These are phyloP conservation scores for Phrynocephalus vlangalii DNA, from an alignment of 2,797 vertebrate species.

Conservation along the genomic window DNA sequence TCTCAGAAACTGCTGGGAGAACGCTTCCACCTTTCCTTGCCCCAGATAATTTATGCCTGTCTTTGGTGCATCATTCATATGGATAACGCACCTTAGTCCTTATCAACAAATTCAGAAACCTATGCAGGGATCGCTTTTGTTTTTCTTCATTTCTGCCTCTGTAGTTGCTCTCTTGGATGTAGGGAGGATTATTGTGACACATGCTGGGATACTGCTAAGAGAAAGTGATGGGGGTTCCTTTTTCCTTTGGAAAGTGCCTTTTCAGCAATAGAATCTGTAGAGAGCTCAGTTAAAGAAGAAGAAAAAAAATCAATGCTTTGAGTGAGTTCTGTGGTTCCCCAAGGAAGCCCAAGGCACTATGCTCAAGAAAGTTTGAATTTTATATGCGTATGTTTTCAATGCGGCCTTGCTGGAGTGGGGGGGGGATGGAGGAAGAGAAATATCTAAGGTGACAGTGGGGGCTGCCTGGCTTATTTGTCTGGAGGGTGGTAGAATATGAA, in stretches of 20 bases:
- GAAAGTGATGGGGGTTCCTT: background rate
- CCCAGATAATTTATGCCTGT: background rate
- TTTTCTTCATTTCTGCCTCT: background rate
- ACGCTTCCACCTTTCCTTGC: background rate
- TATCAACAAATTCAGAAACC: background rate
- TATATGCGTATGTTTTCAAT: background rate
- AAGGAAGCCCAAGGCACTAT: background rate
- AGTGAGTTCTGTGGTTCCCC: background rate
- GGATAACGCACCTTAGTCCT: background rate
- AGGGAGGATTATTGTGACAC: background rate
- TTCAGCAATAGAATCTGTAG: background rate
- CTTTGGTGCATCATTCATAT: background rate
- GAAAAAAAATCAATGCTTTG: background rate
- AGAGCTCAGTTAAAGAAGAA: background rate
- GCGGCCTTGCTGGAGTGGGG: too few relatives aligned
- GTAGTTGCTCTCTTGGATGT: background rate
- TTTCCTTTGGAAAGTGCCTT: background rate
- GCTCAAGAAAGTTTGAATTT: background rate
- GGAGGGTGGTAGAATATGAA: background rate
- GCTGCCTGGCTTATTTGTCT: background rate
- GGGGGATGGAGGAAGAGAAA: background rate
- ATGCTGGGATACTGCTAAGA: background rate
- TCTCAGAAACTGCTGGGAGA: conserved; percentile 3
- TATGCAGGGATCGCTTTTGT: background rate
- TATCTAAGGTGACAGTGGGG: background rate